A percentile compares a stretch with the other conserved stretches of the same genome.
Conservation (phyloP, 2,888 invertebrate genomes). For the Drosophila barbarae region DNA sequence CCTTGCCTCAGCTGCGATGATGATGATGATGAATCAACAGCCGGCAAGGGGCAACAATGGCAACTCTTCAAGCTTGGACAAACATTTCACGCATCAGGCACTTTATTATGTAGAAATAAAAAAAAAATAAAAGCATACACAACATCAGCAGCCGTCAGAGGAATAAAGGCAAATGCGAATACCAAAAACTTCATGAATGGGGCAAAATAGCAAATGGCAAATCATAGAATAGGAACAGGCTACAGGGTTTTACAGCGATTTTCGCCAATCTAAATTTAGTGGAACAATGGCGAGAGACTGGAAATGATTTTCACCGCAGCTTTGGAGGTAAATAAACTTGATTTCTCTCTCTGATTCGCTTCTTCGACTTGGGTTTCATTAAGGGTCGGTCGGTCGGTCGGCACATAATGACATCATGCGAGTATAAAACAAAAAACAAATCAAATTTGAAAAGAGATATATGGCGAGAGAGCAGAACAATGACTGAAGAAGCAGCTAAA, state of each 20-base stretch:
- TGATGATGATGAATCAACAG: conserved; percentile 69
- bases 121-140: conserved; percentile 36
- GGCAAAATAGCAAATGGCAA: conserved; percentile 23
- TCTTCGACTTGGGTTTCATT: conserved; percentile 34
- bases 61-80: conserved; percentile 78
- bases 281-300: conserved; percentile 31
- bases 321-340: conserved; percentile 44
- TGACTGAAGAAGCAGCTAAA: conserved; percentile 48
- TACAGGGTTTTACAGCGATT: conserved; percentile 12
- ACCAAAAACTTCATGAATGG: conserved; percentile 37
- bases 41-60: conserved; percentile 66
- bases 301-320: conserved; percentile 42
- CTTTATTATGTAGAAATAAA: conserved; percentile 70
- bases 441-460: conserved; percentile 50
- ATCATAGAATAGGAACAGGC: conserved; percentile 35
- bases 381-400: conserved; percentile 22
- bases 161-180: conserved; percentile 35
- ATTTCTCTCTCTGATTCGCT: conserved; percentile 26
- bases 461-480: conserved; percentile 61
- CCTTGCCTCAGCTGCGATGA: conserved; percentile 45
- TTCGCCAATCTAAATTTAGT: conserved; percentile 41
- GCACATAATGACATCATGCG: conserved; percentile 32
- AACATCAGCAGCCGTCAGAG: conserved; percentile 26
- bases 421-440: conserved; percentile 41
- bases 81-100: conserved; percentile 78